phyloP scores from a whole-genome alignment of 2,113 vertebrate species.

The Ahaetulla prasina region DNA sequence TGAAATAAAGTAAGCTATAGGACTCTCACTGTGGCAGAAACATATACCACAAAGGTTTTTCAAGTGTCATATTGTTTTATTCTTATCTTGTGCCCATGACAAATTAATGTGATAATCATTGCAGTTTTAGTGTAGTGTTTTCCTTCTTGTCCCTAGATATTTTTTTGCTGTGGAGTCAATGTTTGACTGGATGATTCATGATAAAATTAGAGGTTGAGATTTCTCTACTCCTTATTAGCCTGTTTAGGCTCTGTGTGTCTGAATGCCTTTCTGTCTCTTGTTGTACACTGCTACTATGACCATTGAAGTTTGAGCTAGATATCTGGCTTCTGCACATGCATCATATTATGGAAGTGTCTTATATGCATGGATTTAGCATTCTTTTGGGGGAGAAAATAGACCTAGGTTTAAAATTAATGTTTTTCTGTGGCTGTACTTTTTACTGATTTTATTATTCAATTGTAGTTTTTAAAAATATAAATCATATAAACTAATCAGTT shows the following conservation, averaged over 20 bases:
- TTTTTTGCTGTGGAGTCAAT: not conserved
- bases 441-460: conserved; percentile 5
- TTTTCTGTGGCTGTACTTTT: not conserved
- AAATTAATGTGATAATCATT: not conserved
- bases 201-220: not conserved
- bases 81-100: not conserved
- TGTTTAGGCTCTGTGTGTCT: not conserved
- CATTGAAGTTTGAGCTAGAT: not conserved
- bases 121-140: not conserved
- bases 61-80: not conserved
- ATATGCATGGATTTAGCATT: not conserved
- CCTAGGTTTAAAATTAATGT: not conserved
- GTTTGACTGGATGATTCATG: not conserved
- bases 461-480: not conserved
- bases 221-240: not conserved
- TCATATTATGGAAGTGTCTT: not conserved
- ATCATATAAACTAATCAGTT: not conserved
- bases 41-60: not conserved
- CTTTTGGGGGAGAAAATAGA: not conserved
- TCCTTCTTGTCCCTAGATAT: not conserved
- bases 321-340: not conserved
- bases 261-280: not conserved
- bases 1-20: not conserved
- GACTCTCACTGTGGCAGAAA: not conserved
- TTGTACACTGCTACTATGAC: not conserved